Percentiles rank a stretch among this genome's conserved stretches.
phyloP scores from a whole-genome alignment of 2,113 vertebrate genomes.

The Melanocharis versteri region DNA sequence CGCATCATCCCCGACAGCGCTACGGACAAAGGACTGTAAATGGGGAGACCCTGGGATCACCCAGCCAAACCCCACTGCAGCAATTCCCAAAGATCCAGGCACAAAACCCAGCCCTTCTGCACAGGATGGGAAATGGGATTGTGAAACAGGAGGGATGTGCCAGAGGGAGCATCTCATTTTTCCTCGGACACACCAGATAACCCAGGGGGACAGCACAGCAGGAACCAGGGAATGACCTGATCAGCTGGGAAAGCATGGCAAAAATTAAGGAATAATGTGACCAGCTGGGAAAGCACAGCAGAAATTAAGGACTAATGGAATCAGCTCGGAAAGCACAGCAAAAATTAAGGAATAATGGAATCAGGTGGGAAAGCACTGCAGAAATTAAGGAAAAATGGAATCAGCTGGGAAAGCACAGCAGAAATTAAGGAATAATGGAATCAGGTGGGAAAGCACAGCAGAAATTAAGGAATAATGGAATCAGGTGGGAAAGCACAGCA shows the following conservation, averaged over 20 bases:
- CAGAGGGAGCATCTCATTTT: not conserved
- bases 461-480: rapidly evolving
- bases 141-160: not conserved
- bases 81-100: not conserved
- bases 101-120: not conserved
- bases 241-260: not conserved
- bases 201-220: not conserved
- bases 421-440: not conserved
- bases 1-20: not conserved
- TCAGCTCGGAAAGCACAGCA: not conserved
- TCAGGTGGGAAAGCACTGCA: not conserved
- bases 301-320: rapidly evolving
- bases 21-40: not conserved
- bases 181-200: no score
- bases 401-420: not conserved
- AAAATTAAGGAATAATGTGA: not conserved
- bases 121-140: not conserved
- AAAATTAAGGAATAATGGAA: rapidly evolving
- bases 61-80: not conserved
- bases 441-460: not conserved
- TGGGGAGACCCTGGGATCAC: not conserved
- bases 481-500: not conserved
- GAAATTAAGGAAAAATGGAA: rapidly evolving
- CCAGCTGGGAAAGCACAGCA: not conserved
- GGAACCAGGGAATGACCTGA: not conserved